Evolutionary conservation across 2,888 invertebrate species (phyloP), one percentile per base, ranked within the genome.

Genomic region (Cremastinae sp.): DNA sequence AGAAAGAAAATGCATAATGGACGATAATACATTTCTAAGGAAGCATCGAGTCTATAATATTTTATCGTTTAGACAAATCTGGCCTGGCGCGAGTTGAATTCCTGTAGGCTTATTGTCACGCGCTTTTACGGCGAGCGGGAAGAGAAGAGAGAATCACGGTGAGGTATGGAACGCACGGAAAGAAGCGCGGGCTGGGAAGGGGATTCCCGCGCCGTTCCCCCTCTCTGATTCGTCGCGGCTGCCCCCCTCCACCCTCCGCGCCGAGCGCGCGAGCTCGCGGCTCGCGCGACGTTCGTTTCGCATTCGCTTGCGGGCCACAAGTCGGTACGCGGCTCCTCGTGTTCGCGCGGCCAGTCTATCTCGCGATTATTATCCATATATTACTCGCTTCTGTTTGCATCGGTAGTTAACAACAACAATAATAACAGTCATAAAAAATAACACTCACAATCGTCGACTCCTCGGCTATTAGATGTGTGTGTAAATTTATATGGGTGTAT

Each of bases 271-370:
- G 18, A 47, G 14, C 62, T 49, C 37, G 8, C 56, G 56, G 12
- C 56, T 22, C 53, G 43, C 35, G 9, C 39, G 58, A 28, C 59
- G 49, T 41, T 69, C 41, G 39, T 69, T 51, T 68, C 56, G 66
- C 66, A 68, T 56, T 68, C 56, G 66, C 66, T 69, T n/a, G 41
- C 68, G 68, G 41, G 68, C 68, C 59, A 69, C 64, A 51, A 49
- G 49, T 58, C 41, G 39, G 47, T 41, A 59, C 49, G 49, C 49
- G 59, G 37, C 59, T 9, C 41, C 58, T 69, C 58, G 58, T 58
- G 37, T 47, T 45, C 35, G 68, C 39, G 49, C 47, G 39, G 45
- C 16, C 35, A 37, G 37, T 37, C 47, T 14, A 55, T 49, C 39
- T 58, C 68, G 68, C 49, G 59, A 69, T 69, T 47, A 69, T 53